Evolutionary conservation across 2,797 vertebrate genomes (phyloP).

Genomic region (Rhyacichthys aspro): DNA sequence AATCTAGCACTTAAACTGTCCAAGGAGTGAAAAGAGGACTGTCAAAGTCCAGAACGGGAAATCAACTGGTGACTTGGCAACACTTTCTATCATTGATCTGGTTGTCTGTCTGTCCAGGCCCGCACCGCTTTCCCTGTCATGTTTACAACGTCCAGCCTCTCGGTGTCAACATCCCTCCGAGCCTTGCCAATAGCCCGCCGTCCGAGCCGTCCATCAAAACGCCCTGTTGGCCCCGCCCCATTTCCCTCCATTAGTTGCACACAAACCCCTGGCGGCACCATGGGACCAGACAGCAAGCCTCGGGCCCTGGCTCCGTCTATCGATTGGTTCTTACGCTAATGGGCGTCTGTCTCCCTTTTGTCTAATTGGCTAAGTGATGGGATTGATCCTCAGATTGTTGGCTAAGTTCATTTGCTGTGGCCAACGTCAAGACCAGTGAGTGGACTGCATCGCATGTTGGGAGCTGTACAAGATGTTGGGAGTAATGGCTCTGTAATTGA

Average conservation of each 20-base stretch:
- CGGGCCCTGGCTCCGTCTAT: constrained; percentile 77
- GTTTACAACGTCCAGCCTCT: constrained; percentile 53
- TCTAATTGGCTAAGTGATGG: constrained; percentile 86
- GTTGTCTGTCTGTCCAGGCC: constrained; percentile 39
- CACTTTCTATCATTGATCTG: constrained; percentile 52
- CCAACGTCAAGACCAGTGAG: constrained; percentile 60
- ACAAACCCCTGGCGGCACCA: constrained; percentile 51
- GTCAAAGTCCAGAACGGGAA: constrained; percentile 52
- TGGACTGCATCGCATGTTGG: constrained; percentile 48
- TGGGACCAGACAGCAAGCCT: constrained; percentile 70
- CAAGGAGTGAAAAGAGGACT: constrained; percentile 53
- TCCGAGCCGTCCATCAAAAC: constrained; percentile 53
- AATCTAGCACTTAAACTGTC: constrained; percentile 68
- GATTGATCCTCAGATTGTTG: constrained; percentile 81
- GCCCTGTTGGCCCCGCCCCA: constrained; percentile 33
- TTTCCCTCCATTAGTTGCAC: constrained; percentile 64
- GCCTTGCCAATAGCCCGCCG: constrained; percentile 35
- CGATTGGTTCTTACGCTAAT: constrained; percentile 81
- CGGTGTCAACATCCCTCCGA: constrained; percentile 33
- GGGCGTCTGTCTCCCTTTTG: constrained; percentile 80
- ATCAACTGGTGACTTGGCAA: constrained; percentile 46
- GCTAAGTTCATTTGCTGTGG: constrained; percentile 77
- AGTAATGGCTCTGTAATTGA: constrained; percentile 78
- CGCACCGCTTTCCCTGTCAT: constrained; percentile 42
- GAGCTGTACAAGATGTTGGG: constrained; percentile 56